phyloP scores from a whole-genome alignment of 2,113 vertebrate species.

The Cervus canadensis region DNA sequence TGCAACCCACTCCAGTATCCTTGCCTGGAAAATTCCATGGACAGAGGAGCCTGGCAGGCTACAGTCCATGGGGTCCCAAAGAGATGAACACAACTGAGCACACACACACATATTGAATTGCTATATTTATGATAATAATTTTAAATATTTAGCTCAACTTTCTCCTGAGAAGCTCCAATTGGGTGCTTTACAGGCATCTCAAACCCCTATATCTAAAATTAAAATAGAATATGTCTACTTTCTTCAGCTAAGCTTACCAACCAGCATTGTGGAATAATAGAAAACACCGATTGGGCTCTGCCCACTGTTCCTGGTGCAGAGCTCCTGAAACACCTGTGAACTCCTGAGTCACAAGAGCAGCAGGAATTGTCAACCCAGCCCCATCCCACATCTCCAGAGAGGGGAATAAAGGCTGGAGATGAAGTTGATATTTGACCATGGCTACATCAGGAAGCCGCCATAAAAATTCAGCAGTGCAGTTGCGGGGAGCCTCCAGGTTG shows the following conservation, averaged over 20 bases:
- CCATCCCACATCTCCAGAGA: rapidly evolving
- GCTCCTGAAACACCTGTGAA: background rate
- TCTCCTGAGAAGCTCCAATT: background rate
- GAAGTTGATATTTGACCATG: background rate
- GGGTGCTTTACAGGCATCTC: background rate
- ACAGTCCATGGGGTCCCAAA: background rate
- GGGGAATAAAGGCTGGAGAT: background rate
- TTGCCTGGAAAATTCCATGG: background rate
- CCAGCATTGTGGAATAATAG: rapidly evolving
- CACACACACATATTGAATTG: background rate
- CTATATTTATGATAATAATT: background rate
- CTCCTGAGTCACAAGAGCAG: background rate
- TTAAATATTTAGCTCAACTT: background rate
- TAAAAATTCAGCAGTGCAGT: background rate
- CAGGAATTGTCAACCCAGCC: rapidly evolving
- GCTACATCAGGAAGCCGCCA: background rate
- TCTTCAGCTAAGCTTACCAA: background rate
- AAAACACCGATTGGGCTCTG: rapidly evolving
- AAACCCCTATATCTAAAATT: background rate
- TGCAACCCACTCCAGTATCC: background rate
- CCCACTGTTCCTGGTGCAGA: no score
- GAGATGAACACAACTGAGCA: background rate
- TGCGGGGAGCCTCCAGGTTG: background rate
- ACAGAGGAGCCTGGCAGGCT: background rate
- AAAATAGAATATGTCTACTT: background rate